Conservation (phyloP, 2,888 invertebrate genomes). For the Antheraea assamensis region DNA sequence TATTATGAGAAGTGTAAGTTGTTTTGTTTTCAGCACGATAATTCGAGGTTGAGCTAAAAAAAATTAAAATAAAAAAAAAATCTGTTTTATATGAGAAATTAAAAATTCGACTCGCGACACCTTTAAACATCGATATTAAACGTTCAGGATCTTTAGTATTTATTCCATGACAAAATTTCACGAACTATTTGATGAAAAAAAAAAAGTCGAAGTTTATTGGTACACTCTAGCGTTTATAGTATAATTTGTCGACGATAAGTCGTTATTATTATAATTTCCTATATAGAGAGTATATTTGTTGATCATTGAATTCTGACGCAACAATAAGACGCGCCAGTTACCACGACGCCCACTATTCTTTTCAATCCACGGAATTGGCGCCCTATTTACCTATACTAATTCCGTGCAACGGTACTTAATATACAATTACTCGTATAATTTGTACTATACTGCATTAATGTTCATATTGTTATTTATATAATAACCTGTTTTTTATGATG, state of each 20-base stretch:
- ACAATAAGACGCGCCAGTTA: neutral
- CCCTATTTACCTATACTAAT: slow-evolving; percentile 10
- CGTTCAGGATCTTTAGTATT: no score
- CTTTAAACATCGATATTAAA: no score
- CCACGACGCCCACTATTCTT: slow-evolving; percentile 7
- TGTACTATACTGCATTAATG: slow-evolving; percentile 18
- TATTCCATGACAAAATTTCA: no score
- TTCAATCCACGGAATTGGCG: slow-evolving; percentile 9
- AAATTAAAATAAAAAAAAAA: no score
- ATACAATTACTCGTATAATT: slow-evolving; percentile 31
- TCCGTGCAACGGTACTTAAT: slow-evolving; percentile 30
- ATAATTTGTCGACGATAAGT: neutral
- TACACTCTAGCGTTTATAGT: neutral
- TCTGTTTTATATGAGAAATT: no score
- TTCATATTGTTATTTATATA: neutral
- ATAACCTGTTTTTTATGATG: neutral
- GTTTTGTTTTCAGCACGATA: no score
- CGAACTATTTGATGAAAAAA: no score
- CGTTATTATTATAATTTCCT: neutral
- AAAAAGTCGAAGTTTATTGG: no score
- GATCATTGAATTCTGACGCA: neutral
- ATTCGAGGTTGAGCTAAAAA: no score
- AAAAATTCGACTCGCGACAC: no score
- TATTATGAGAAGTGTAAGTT: no score
- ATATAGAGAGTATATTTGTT: neutral